Base-by-base conservation (phyloP, 2,888 invertebrate species). In the Corbicula japonica region DNA sequence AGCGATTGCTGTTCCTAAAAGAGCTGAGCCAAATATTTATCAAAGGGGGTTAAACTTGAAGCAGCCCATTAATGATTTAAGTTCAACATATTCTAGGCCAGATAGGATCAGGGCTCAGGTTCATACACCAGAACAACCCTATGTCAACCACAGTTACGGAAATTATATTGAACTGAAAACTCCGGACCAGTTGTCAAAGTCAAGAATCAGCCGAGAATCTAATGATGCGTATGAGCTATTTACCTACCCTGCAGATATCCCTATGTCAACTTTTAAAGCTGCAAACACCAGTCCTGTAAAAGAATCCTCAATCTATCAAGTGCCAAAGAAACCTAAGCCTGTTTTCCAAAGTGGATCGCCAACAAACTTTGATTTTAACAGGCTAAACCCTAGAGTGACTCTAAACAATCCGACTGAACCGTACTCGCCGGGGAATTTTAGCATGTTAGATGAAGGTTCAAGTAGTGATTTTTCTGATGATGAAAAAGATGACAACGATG, bases 401-500 rank as follows among this genome's bases (percentile, higher is more conserved):
- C 15, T 56, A 41, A 38, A 23, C 50, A 46, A 61, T 30, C 12
- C 30, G 12, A 52, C 46, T 18, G 73, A 66, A 18, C 77, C 83
- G 0, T 56, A 56, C 35, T 83, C 83, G n/a, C 83, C 83, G 0
- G 83, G 83, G 15, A 78, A 80, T 35, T 87, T 84, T 48, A 90
- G 88, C 62, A 80, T 87, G 41, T 71, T 86, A 26, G 88, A 87
- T 72, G 88, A 88, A 23, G 89, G 87, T n/a, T 87, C 87, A 48
- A 87, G 87, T 50, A 89, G 88, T 50, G 85, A 87, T 50, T 82
- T 86, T n/a, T 66, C 76, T 12, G 73, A 69, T 28, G 74, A 48
- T 12, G 46, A 48, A 10, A 65, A 58, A 21, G 52, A 63, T 38
- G 79, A 82, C 34, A 76, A 63, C 8, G 73, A 73, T 15, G 76